Percentiles rank a stretch among this genome's conserved stretches.
These are phyloP conservation scores for Silvanus unidentatus DNA, from an alignment of 2,888 invertebrate genomes.

Conservation along the genomic window DNA sequence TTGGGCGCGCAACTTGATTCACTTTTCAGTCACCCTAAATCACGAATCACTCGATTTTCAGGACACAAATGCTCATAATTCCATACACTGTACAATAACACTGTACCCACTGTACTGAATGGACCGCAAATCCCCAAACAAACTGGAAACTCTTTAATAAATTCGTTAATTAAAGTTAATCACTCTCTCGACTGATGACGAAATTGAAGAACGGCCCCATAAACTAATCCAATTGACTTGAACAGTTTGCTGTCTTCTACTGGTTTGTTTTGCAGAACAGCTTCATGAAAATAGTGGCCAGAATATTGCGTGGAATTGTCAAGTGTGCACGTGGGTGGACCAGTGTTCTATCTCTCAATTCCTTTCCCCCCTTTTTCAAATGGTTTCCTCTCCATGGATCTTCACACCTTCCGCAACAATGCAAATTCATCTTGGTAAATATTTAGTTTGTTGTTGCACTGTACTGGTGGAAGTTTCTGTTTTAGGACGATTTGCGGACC, in stretches of 20 bases:
- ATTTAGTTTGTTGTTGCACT: not conserved
- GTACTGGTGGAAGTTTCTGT: too few species aligned
- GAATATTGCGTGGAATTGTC: constrained; percentile 43
- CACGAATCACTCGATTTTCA: too few species aligned
- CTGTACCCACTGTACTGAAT: too few species aligned
- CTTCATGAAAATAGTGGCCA: constrained; percentile 39
- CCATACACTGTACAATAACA: too few species aligned
- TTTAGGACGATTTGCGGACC: too few species aligned
- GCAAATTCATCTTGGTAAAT: constrained; percentile 14
- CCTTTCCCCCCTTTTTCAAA: constrained; percentile 18
- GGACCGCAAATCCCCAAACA: too few species aligned
- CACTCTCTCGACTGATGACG: not conserved
- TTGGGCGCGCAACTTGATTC: too few species aligned
- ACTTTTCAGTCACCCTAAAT: too few species aligned
- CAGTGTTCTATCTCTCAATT: constrained; percentile 36
- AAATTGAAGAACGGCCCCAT: too few species aligned
- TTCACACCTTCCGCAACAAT: constrained; percentile 39
- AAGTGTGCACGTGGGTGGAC: constrained; percentile 46
- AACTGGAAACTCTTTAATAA: too few species aligned
- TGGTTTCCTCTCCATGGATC: constrained; percentile 24
- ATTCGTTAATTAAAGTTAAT: too few species aligned
- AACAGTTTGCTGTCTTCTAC: constrained; percentile 1
- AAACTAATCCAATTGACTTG: not conserved
- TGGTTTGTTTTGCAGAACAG: constrained; percentile 30
- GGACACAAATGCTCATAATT: too few species aligned